Conservation (phyloP, 2,113 vertebrate species). For the Sciurus niger region DNA sequence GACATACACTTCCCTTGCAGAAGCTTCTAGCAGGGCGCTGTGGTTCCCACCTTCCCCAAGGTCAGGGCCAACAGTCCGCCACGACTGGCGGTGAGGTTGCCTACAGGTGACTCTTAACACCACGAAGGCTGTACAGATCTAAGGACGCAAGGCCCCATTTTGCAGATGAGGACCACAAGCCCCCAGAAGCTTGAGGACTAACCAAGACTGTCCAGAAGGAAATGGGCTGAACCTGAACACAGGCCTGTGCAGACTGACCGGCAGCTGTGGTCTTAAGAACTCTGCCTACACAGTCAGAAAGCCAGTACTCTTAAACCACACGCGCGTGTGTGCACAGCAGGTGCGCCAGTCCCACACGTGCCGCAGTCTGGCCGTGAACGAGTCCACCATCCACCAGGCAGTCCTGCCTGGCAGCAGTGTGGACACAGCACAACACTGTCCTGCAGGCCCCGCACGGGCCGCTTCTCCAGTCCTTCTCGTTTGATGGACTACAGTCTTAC, state of each 20-base stretch:
- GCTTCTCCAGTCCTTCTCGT: not conserved
- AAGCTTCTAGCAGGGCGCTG: not conserved
- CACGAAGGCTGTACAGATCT: accelerated
- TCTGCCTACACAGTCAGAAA: accelerated
- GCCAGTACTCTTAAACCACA: accelerated
- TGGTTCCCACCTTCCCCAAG: accelerated
- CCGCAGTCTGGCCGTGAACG: accelerated
- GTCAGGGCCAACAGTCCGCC: not conserved
- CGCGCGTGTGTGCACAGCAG: accelerated
- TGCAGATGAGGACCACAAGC: not conserved
- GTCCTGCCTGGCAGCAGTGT: accelerated
- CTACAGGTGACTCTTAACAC: accelerated
- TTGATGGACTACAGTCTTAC: accelerated
- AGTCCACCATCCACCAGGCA: accelerated
- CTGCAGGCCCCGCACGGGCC: too few relatives aligned
- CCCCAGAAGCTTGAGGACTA: not conserved
- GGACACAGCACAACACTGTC: too few relatives aligned
- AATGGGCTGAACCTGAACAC: accelerated
- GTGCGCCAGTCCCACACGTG: accelerated
- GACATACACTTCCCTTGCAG: too few relatives aligned
- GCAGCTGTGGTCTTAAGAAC: accelerated
- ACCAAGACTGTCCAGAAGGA: not conserved
- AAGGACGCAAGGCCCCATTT: accelerated
- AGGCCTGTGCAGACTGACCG: accelerated
- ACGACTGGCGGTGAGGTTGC: accelerated